Base-by-base conservation (phyloP, 2,113 vertebrate genomes). In the Odontesthes bonariensis region DNA sequence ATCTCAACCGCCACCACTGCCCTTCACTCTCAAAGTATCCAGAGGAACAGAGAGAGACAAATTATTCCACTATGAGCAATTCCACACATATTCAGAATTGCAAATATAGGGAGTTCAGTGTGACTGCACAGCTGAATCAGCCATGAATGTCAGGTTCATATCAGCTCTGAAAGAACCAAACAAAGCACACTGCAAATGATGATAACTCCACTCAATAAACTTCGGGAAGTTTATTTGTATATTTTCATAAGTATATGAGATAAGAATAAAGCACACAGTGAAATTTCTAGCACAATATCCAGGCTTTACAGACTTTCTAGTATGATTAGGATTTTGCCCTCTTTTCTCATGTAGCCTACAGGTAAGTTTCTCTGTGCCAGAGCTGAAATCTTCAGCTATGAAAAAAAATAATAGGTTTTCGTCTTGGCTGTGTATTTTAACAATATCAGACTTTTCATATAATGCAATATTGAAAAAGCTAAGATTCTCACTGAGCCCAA, bases 11-110 rank as follows among this genome's bases (percentile, higher is more conserved):
- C 57, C 57, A 69, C 38, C 44, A 11, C 51, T 78, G 58, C 55
- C 65, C 49, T 81, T 83, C 64, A 63, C 55, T 68, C 55, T 63
- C 57, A 77, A 67, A 85, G 61, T 31, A 62, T 55, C 40, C 66
- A 71, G 40, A 71, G 8, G 46, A 52, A 44, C 22, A 69, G 59
- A 74, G 20, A 70, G 17, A 23, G 16, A 80, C 14, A 63, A 13
- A 57, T 20, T 20, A 16, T 32, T 57, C 46, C 47, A 32, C 53
- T 22, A 17, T 5, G 4, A 74, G 20, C 7, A 8, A 8, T 33
- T 54, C 35, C 35, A 6, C 20, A 75, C 40, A 60, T 3, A 49
- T 13, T 5, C 32, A 10, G 8, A 38, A 1, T n/a, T 38, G 33
- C 1, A 38, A 23, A 47, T 0, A 27, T 22, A 55, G 32, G 14